Evolutionary conservation across 1,140 invertebrate species (phyloP).

Genomic region (Paralvinella palmiformis): DNA sequence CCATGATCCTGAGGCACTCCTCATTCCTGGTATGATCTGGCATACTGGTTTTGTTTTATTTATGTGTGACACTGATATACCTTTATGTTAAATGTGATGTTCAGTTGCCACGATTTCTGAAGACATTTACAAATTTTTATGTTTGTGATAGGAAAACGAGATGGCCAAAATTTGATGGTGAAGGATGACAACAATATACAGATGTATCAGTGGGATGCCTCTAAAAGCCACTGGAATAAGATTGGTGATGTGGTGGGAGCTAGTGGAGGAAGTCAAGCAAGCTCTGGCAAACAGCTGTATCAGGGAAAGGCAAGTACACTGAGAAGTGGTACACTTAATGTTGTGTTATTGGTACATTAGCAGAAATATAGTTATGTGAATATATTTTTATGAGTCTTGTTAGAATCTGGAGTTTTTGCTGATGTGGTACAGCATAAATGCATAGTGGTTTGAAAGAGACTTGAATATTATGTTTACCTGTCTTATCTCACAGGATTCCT

Average conservation of each 20-base stretch:
- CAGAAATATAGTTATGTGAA: no score
- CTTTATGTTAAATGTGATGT: no score
- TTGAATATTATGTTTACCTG: no score
- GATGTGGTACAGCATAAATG: no score
- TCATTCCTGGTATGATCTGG: slow-evolving; percentile 65
- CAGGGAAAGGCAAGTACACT: slow-evolving; percentile 59
- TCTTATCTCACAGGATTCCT: no score
- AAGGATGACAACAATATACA: slow-evolving; percentile 62
- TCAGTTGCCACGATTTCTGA: background rate
- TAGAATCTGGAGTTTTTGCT: no score
- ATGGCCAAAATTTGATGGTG: slow-evolving; percentile 83
- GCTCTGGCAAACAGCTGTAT: slow-evolving; percentile 65
- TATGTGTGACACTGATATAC: no score
- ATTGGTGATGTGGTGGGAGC: slow-evolving; percentile 85
- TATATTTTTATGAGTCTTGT: no score
- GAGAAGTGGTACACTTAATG: no score
- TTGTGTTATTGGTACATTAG: no score
- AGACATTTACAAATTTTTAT: background rate
- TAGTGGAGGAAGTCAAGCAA: slow-evolving; percentile 58
- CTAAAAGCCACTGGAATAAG: slow-evolving; percentile 69
- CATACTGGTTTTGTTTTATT: background rate
- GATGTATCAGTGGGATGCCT: slow-evolving; percentile 63
- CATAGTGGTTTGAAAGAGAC: no score
- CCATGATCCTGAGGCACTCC: slow-evolving; percentile 68
- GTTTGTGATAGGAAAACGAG: slow-evolving; percentile 43